Evolutionary conservation across 2,113 vertebrate species (phyloP), one percentile per base, ranked within the genome.

Genomic region (Phyllopteryx taeniolatus): DNA sequence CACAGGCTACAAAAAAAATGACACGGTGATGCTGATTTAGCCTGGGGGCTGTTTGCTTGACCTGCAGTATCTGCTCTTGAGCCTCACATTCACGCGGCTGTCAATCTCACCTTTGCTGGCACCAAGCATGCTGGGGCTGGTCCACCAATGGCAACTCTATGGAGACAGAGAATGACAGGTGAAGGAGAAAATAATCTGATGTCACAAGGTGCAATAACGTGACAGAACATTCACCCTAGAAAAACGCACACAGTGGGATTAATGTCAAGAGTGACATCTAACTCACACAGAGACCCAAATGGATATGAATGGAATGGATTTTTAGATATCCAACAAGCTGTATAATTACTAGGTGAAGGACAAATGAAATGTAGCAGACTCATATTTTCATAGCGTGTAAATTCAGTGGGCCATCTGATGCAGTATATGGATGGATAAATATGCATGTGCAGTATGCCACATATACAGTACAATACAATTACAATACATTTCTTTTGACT

Each of bases 351-450:
- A 42, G 7, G 49, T 75, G 57, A 68, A 75, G 67, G 71, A 85
- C 57, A 68, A 61, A 74, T 47, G 12, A 64, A 78, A 68, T 31
- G 44, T 17, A 68, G 66, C 54, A 71, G 64, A 69, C 71, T 65
- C 22, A 53, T 77, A 39, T 62, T 77, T 80, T 70, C 72, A 80
- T 70, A 68, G 64, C 74, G 71, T 68, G 70, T 82, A 63, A 67
- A 68, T 78, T 76, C 67, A 9, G 68, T 66, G 51, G 53, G 27
- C 65, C 68, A 74, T 57, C 64, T 75, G 35, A 39, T 39, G 2
- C 6, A 39, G 49, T 72, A 86, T 84, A 69, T 70, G 2, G 57
- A 76, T 69, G 49, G 68, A 72, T 67, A 76, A 35, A 33, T 63
- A 77, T 14, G 70, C 74, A 68, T n/a, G 56, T 59, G 68, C 57